These are phyloP conservation scores for Xanthia icteritia DNA, from an alignment of 2,888 invertebrate species.

Conservation along the genomic window DNA sequence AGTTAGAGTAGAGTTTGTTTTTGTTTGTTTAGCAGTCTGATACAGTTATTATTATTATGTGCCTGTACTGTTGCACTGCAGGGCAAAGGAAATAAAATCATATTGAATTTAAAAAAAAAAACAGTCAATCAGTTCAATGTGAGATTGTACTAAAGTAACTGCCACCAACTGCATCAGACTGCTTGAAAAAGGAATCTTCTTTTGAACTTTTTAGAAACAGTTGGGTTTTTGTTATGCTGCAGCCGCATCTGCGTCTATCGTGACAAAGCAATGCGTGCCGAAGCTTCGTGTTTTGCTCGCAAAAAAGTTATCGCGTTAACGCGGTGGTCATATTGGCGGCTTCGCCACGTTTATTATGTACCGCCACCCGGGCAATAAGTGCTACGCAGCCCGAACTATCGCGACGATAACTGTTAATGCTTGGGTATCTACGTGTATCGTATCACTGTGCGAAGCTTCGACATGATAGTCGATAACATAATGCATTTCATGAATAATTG, in stretches of 20 bases:
- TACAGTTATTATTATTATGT: neutral
- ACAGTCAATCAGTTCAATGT: neutral
- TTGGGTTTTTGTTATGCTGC: neutral
- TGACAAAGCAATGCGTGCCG: too few relatives aligned
- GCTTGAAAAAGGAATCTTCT: neutral
- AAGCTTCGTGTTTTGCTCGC: too few relatives aligned
- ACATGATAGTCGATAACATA: neutral
- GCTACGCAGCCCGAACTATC: too few relatives aligned
- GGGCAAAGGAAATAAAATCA: neutral
- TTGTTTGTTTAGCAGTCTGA: neutral
- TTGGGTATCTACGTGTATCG: too few relatives aligned
- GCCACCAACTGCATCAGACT: neutral
- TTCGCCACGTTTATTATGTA: too few relatives aligned
- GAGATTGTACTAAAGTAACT: neutral
- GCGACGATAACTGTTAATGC: too few relatives aligned
- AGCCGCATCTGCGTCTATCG: too few relatives aligned
- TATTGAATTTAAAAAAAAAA: neutral
- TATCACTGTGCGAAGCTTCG: too few relatives aligned
- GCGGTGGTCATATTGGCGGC: too few relatives aligned
- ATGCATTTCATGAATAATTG: neutral
- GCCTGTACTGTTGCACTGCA: neutral
- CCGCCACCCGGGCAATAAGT: too few relatives aligned
- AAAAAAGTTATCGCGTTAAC: too few relatives aligned
- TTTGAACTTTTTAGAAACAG: neutral
- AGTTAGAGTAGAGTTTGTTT: slow-evolving; percentile 38